These are phyloP conservation scores for Microctenopoma steveboyesi DNA, from an alignment of 2,797 vertebrate genomes.

Conservation along the genomic window DNA sequence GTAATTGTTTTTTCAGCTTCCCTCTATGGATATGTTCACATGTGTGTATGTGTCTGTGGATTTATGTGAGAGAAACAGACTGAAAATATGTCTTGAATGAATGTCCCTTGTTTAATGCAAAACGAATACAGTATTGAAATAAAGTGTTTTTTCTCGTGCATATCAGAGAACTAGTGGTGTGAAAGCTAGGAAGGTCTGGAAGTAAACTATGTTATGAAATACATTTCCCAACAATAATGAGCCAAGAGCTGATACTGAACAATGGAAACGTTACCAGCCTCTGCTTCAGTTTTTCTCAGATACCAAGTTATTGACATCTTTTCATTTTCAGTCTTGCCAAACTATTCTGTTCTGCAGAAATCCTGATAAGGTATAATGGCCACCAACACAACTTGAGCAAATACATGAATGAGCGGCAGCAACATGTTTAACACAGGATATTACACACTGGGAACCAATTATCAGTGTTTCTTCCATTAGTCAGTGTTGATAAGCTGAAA, in stretches of 20 bases:
- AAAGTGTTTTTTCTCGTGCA: conserved; percentile 51
- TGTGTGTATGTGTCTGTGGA: conserved; percentile 60
- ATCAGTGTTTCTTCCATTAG: conserved; percentile 14
- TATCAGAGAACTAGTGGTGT: conserved; percentile 70
- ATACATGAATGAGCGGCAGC: conserved; percentile 8
- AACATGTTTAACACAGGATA: conserved; percentile 25
- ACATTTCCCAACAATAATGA: conserved; percentile 67
- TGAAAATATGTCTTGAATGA: conserved; percentile 71
- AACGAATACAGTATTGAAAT: conserved; percentile 74
- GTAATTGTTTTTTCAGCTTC: conserved; percentile 89
- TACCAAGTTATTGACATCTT: conserved; percentile 59
- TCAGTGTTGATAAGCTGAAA: conserved; percentile 27
- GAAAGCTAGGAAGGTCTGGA: conserved; percentile 55
- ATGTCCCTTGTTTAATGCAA: conserved; percentile 70
- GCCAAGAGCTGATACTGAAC: conserved; percentile 69
- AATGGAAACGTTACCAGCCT: conserved; percentile 63
- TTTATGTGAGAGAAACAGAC: conserved; percentile 56
- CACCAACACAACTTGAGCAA: conserved; percentile 16
- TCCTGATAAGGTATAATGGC: conserved; percentile 57
- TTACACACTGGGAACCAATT: conserved; percentile 19
- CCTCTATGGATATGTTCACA: conserved; percentile 78
- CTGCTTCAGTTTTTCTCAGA: conserved; percentile 56
- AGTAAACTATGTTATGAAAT: conserved; percentile 67
- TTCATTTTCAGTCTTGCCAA: conserved; percentile 56
- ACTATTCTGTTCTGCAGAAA: conserved; percentile 61